These are phyloP conservation scores for Falco berigora DNA, from an alignment of 2,797 vertebrate species.

Conservation along the genomic window DNA sequence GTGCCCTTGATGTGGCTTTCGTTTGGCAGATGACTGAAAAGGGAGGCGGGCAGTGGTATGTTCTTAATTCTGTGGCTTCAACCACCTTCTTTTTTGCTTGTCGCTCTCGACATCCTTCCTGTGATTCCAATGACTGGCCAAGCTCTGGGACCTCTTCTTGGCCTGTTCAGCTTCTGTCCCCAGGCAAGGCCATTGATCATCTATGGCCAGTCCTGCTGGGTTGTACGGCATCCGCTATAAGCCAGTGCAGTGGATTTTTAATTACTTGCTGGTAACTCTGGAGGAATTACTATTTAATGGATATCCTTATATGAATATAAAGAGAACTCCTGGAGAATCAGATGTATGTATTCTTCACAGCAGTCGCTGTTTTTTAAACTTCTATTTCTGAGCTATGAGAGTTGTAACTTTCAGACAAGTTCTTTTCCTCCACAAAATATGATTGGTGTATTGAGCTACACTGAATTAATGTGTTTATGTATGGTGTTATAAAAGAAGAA, in stretches of 20 bases:
- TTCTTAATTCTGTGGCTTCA: neutral
- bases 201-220: neutral
- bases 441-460: neutral
- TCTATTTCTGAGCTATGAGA: neutral
- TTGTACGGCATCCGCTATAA: neutral
- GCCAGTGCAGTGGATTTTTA: neutral
- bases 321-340: conserved; percentile 25
- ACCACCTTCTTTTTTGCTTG: neutral
- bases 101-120: neutral
- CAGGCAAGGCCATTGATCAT: neutral
- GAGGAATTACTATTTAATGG: neutral
- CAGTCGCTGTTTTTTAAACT: conserved; percentile 34
- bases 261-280: neutral
- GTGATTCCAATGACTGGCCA: neutral
- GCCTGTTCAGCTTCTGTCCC: neutral
- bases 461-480: neutral
- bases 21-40: neutral
- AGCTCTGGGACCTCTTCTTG: neutral
- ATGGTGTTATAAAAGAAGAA: neutral
- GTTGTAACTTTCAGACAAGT: neutral
- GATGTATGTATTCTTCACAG: neutral
- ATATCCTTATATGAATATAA: conserved; percentile 15
- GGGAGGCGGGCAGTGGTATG: neutral
- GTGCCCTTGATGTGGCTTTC: neutral
- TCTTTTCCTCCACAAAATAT: conserved; percentile 5